Evolutionary conservation across 1,140 invertebrate species (phyloP).

Genomic region (Pteromalus puparum): DNA sequence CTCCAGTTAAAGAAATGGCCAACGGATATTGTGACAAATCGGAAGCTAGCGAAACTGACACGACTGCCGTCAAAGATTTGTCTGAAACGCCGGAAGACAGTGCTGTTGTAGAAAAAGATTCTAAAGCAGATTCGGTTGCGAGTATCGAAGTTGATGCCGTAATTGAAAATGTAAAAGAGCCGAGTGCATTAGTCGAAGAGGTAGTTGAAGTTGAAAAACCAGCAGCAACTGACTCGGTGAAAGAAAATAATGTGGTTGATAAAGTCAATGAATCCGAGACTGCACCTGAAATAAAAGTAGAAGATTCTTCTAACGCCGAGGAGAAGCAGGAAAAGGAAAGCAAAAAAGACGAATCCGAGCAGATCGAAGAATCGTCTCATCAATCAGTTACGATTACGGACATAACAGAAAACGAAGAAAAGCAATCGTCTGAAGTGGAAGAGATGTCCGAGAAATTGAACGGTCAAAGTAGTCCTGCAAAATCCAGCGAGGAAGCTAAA

Average conservation of each 20-base stretch:
- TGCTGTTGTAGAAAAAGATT: background rate
- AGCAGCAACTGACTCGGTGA: background rate
- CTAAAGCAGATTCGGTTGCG: constrained; percentile 25
- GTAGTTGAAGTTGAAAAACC: constrained; percentile 28
- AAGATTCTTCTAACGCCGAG: background rate
- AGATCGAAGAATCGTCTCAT: constrained; percentile 46
- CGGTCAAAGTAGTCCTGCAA: background rate
- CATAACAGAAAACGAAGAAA: constrained; percentile 11
- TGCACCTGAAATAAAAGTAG: background rate
- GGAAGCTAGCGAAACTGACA: constrained; percentile 1
- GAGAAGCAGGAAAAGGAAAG: background rate
- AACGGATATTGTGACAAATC: constrained; percentile 36
- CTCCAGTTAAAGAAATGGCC: constrained; percentile 13
- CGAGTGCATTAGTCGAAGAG: constrained; percentile 34
- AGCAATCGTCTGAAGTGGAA: constrained; percentile 19
- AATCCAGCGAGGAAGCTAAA: constrained; percentile 43
- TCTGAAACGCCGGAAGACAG: background rate
- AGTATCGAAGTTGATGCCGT: constrained; percentile 49
- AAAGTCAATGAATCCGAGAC: background rate
- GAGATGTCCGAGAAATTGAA: constrained; percentile 34
- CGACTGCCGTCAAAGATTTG: background rate
- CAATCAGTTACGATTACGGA: constrained; percentile 17
- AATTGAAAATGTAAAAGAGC: constrained; percentile 49
- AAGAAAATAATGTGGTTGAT: background rate
- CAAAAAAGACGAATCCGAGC: constrained; percentile 2